Evolutionary conservation across 2,113 vertebrate species (phyloP), one percentile per base, ranked within the genome.

Genomic region (Stegastes partitus): DNA sequence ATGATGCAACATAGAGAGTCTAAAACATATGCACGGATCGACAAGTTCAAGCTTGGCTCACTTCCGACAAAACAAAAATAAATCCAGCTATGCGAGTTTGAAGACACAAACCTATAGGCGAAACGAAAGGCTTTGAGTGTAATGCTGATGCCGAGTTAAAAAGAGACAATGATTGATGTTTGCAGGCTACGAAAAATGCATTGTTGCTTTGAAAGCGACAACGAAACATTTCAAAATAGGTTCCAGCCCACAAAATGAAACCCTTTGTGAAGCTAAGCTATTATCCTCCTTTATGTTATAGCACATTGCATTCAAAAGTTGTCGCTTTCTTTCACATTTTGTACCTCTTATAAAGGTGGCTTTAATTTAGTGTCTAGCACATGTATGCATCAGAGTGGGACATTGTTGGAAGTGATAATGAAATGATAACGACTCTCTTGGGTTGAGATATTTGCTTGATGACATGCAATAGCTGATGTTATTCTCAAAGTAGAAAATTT

Each of bases 1-100:
- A 67, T 74, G 56, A 88, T 80, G 75, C 81, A 86, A 50, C 47
- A 53, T 15, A 19, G 18, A 34, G n/a, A 81, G 53, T 39, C 19
- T 14, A 47, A 39, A 81, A 57, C 50, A 25, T 34, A 14, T 37
- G 12, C 50, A 42, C 4, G 10, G 18, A 73, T 19, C 26, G 10
- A 58, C 53, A 12, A 45, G 44, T 49, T 55, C 5, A 2, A 1
- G n/a, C 8, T 42, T 51, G 18, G 12, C 15, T 19, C 15, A 49
- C 6, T 54, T 79, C 42, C 11, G 28, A 3, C 3, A 11, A 45
- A 67, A 23, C 4, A 23, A 42, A n/a, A 47, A 42, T 28, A 53
- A 66, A 49, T 15, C 26, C 3, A 12, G 22, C 4, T 47, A 7
- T 44, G 16, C 59, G 25, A 37, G 23, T 2, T 2, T n/a, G 11